Evolutionary conservation across 1,140 invertebrate genomes (phyloP).

Genomic region (Eumaeus atala): DNA sequence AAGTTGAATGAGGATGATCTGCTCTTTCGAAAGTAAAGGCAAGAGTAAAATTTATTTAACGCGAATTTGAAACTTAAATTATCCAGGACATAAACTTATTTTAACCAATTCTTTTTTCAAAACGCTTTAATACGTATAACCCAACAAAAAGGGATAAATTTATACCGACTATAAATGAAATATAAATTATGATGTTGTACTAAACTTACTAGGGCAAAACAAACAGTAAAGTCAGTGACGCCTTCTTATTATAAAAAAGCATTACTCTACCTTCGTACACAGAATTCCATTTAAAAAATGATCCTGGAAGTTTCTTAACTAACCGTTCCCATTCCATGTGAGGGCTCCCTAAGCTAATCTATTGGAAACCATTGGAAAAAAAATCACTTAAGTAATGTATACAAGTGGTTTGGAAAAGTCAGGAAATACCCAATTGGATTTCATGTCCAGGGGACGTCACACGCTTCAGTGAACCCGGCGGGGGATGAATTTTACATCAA

Average conservation of each 20-base stretch:
- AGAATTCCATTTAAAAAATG: constrained; percentile 12
- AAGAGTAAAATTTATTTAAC: too few relatives aligned
- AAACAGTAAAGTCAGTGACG: too few relatives aligned
- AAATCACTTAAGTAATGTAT: constrained; percentile 47
- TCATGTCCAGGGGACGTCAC: constrained; percentile 42
- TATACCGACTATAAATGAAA: too few relatives aligned
- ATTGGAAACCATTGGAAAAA: constrained; percentile 50
- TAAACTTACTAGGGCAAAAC: too few relatives aligned
- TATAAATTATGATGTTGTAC: too few relatives aligned
- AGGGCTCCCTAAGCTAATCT: constrained; percentile 39
- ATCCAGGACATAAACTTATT: too few relatives aligned
- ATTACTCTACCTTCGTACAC: neutral
- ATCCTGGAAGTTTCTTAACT: constrained; percentile 11
- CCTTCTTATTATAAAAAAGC: neutral
- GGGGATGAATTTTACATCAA: neutral
- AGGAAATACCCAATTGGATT: constrained; percentile 63
- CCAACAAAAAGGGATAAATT: too few relatives aligned
- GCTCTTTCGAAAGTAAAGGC: too few relatives aligned
- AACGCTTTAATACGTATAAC: too few relatives aligned
- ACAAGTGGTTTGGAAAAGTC: constrained; percentile 24
- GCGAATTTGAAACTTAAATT: too few relatives aligned
- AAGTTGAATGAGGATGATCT: too few relatives aligned
- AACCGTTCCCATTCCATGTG: neutral
- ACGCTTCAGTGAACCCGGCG: constrained; percentile 47
- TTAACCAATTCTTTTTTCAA: too few relatives aligned